Evolutionary conservation across 92 coral and sea anemone genomes (phyloP).

Genomic region (Actinostola sp.): DNA sequence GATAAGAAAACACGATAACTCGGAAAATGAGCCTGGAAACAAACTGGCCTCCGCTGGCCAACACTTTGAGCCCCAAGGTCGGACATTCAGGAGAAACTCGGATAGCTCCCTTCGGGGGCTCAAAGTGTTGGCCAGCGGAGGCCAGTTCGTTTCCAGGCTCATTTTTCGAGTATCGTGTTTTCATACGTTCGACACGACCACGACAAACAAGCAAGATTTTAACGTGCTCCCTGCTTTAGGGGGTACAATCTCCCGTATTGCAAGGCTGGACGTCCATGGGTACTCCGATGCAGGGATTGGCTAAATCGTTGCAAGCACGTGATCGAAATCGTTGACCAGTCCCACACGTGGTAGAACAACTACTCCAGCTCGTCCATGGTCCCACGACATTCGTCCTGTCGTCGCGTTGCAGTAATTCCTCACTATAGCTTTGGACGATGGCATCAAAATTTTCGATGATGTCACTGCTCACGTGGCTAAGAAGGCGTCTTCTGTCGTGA

Average conservation of each 20-base stretch:
- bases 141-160: no score
- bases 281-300: constrained; percentile 32
- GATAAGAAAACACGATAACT: no score
- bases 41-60: no score
- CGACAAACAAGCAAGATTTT: no score
- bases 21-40: no score
- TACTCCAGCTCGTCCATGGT: constrained; percentile 49
- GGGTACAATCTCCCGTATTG: constrained; percentile 13
- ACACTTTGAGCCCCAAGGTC: no score
- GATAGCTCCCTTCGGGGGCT: no score
- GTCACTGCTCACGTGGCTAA: not conserved
- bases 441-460: constrained; percentile 5
- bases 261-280: constrained; percentile 32
- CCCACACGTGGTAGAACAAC: constrained; percentile 46
- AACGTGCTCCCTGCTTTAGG: no score
- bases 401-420: not conserved
- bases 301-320: constrained; percentile 33
- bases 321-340: constrained; percentile 43
- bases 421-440: constrained; percentile 7
- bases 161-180: no score
- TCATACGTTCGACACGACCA: no score
- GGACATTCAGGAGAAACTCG: no score
- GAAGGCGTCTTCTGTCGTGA: constrained; percentile 15
- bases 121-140: no score
- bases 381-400: constrained; percentile 11